phyloP scores from a whole-genome alignment of 2,888 invertebrate genomes.

The Rhamphomyia laevipes region DNA sequence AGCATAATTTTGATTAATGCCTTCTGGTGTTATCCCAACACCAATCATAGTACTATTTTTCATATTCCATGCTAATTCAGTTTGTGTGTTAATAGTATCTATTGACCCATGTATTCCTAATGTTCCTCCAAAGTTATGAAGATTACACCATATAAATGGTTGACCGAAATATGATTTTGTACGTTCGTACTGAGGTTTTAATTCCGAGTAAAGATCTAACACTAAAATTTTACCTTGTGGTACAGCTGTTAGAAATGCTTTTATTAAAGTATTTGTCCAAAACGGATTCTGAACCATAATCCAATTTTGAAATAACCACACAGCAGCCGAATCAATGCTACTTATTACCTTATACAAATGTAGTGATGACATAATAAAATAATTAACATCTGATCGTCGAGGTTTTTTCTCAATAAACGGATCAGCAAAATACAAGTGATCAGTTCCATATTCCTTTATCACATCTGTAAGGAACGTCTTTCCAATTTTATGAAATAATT shows the following conservation, averaged over 20 bases:
- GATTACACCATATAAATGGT: slow-evolving; percentile 93
- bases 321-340: slow-evolving; percentile 57
- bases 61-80: no score
- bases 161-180: slow-evolving; percentile 82
- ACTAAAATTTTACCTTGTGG: slow-evolving; percentile 67
- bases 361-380: slow-evolving; percentile 51
- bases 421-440: no score
- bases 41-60: no score
- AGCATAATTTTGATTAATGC: no score
- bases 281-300: slow-evolving; percentile 55
- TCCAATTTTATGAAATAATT: slow-evolving; percentile 62
- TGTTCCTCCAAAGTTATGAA: no score
- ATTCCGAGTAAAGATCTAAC: slow-evolving; percentile 78
- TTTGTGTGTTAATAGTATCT: no score
- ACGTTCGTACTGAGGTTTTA: slow-evolving; percentile 63
- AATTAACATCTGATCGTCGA: slow-evolving; percentile 45
- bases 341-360: slow-evolving; percentile 60
- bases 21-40: no score
- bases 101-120: no score
- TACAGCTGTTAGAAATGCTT: slow-evolving; percentile 65
- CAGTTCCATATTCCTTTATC: slow-evolving; percentile 34
- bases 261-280: slow-evolving; percentile 56
- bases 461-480: slow-evolving; percentile 65
- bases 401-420: slow-evolving; percentile 87
- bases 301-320: slow-evolving; percentile 90